These are phyloP conservation scores for Calliphora vicina DNA, from an alignment of 1,140 invertebrate species.

Conservation along the genomic window DNA sequence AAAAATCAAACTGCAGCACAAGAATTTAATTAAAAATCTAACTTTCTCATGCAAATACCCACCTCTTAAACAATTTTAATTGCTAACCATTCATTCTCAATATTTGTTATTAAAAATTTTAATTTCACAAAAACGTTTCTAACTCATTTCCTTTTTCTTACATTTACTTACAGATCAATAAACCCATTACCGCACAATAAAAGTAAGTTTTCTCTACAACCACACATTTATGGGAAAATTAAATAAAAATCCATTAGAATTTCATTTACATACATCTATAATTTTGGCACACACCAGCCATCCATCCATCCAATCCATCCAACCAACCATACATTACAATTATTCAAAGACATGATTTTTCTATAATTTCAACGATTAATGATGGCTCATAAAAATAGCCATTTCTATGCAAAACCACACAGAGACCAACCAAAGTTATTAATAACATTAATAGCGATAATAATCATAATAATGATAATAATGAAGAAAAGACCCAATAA, in stretches of 20 bases:
- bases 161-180: neutral
- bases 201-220: neutral
- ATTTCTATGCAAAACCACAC: neutral
- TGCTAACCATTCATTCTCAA: no score
- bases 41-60: neutral
- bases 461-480: no score
- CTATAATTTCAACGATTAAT: neutral
- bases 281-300: no score
- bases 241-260: no score
- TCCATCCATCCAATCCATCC: no score
- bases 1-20: neutral
- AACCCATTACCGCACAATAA: neutral
- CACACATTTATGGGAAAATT: no score
- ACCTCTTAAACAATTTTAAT: no score
- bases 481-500: slow-evolving; percentile 20
- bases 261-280: no score
- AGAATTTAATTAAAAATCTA: neutral
- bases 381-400: neutral
- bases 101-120: no score
- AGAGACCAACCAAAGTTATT: no score
- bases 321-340: no score
- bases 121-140: neutral
- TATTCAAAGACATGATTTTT: neutral
- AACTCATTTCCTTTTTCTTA: neutral
- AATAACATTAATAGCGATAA: no score